Conservation (phyloP, 2,888 invertebrate species). For the Dioctria linearis region DNA sequence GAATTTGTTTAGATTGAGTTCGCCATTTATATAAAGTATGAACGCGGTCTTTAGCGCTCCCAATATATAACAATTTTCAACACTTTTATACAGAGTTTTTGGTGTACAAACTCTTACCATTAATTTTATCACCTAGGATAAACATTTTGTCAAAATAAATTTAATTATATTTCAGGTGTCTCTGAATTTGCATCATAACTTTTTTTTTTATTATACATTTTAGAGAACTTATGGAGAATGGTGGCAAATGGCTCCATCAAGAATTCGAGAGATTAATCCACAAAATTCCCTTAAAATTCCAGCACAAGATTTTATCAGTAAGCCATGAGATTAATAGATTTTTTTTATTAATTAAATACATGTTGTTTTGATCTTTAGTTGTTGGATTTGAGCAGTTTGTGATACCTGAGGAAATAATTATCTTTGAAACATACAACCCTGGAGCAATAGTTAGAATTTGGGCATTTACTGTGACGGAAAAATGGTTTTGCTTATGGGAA, state of each 20-base stretch:
- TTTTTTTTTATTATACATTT: slow-evolving; percentile 36
- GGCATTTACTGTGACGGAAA: slow-evolving; percentile 74
- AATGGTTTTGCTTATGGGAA: slow-evolving; percentile 86
- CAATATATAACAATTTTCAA: too few relatives aligned
- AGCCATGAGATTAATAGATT: slow-evolving; percentile 35
- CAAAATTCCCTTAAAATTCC: slow-evolving; percentile 79
- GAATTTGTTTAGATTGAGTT: too few relatives aligned
- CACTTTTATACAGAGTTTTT: too few relatives aligned
- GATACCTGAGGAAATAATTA: slow-evolving; percentile 73
- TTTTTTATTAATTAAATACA: background rate
- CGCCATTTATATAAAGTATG: too few relatives aligned
- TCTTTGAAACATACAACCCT: slow-evolving; percentile 90
- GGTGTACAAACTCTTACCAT: too few relatives aligned
- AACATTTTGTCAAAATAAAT: too few relatives aligned
- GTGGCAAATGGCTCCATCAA: slow-evolving; percentile 87
- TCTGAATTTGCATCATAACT: too few relatives aligned
- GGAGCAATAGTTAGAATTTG: slow-evolving; percentile 87
- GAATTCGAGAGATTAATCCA: slow-evolving; percentile 79
- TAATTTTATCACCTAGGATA: too few relatives aligned
- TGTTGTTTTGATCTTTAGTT: slow-evolving; percentile 61
- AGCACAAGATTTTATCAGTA: slow-evolving; percentile 88
- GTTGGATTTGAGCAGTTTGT: slow-evolving; percentile 69
- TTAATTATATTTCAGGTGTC: too few relatives aligned
- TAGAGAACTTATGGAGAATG: slow-evolving; percentile 89
- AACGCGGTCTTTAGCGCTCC: too few relatives aligned